phyloP scores from a whole-genome alignment of 1,140 invertebrate species.

The Plodia interpunctella region DNA sequence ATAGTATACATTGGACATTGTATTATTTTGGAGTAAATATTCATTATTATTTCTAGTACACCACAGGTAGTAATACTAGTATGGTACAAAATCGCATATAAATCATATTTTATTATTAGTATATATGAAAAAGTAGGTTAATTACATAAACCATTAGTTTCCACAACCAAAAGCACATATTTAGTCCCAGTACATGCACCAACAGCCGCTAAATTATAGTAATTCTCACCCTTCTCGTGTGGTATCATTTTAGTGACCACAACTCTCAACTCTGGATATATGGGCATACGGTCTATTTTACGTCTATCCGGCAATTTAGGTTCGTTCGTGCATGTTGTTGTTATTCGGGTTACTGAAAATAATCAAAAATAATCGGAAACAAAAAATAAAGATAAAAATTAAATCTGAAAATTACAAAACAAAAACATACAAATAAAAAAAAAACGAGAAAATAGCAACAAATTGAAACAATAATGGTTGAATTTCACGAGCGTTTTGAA shows the following conservation, averaged over 20 bases:
- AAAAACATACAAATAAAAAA: no score
- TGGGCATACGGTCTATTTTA: slow-evolving; percentile 30
- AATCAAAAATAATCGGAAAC: slow-evolving; percentile 29
- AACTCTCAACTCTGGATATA: slow-evolving; percentile 69
- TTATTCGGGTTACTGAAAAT: slow-evolving; percentile 50
- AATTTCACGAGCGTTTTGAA: no score
- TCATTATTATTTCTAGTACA: no score
- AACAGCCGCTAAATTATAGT: not conserved
- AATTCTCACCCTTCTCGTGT: slow-evolving; percentile 55
- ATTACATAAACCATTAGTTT: not conserved
- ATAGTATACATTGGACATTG: no score
- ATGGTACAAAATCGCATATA: no score
- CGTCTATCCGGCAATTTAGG: slow-evolving; percentile 36
- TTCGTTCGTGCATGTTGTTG: slow-evolving; percentile 40
- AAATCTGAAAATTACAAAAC: slow-evolving; percentile 21
- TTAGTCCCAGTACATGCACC: not conserved
- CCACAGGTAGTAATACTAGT: no score
- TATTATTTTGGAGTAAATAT: no score
- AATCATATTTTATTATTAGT: not conserved
- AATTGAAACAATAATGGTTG: no score
- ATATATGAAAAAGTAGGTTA: not conserved
- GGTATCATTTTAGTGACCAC: slow-evolving; percentile 69
- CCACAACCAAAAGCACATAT: not conserved
- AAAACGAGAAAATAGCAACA: no score
- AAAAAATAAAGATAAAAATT: slow-evolving; percentile 19